Percentiles rank a stretch among this genome's conserved stretches.
These are phyloP conservation scores for Tinamus major DNA, from an alignment of 2,797 vertebrate genomes.

Conservation along the genomic window DNA sequence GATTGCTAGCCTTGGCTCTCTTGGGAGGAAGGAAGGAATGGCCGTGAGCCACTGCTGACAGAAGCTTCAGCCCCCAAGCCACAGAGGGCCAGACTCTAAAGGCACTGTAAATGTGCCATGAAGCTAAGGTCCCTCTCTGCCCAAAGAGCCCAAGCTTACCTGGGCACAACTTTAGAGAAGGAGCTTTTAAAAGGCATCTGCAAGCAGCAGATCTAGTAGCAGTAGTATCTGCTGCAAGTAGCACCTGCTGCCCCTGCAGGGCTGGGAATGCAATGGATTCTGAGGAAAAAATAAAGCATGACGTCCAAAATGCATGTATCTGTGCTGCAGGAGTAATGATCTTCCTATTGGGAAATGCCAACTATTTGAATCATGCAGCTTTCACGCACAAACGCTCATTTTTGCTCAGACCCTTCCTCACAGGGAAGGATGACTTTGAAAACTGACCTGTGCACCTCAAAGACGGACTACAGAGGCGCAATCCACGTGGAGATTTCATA, in stretches of 20 bases:
- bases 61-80: conserved; percentile 1
- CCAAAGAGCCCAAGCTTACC: background rate
- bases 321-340: background rate
- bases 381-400: background rate
- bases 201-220: too few species aligned
- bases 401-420: background rate
- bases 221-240: too few species aligned
- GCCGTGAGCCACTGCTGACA: conserved; percentile 50
- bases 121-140: background rate
- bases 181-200: background rate
- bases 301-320: background rate
- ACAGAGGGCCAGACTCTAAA: background rate
- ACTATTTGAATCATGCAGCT: conserved; percentile 31
- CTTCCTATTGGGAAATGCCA: conserved; percentile 20
- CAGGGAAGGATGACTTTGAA: conserved; percentile 15
- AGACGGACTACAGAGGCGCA: conserved; percentile 36
- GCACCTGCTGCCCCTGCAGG: too few species aligned
- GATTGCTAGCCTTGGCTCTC: conserved; percentile 47
- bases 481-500: conserved; percentile 70
- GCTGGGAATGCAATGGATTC: too few species aligned
- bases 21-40: conserved; percentile 59
- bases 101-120: background rate
- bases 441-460: background rate
- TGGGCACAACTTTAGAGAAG: background rate
- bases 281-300: background rate